A percentile compares a stretch with the other conserved stretches of the same genome.
Conservation (phyloP, 2,888 invertebrate genomes). For the Ormyrus pomaceus region DNA sequence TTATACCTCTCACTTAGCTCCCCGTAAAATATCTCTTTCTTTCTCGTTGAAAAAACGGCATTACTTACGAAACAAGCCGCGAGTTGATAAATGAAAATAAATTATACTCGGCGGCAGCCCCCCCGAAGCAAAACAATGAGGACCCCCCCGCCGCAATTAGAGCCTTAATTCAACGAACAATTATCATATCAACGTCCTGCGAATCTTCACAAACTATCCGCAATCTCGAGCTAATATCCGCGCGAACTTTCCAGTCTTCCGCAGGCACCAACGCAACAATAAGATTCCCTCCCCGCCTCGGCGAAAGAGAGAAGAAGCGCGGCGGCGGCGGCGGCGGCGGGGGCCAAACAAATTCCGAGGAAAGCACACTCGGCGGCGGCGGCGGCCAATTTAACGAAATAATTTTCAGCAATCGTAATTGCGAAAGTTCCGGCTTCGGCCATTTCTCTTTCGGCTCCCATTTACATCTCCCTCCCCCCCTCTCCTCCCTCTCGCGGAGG, state of each 20-base stretch:
- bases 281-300: not conserved
- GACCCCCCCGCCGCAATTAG: too few relatives aligned
- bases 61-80: too few relatives aligned
- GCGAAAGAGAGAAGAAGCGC: not conserved
- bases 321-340: not conserved
- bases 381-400: slow-evolving; percentile 41
- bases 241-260: slow-evolving; percentile 26
- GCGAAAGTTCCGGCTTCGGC: slow-evolving; percentile 35
- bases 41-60: too few relatives aligned
- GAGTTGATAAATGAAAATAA: too few relatives aligned
- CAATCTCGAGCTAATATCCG: not conserved
- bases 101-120: too few relatives aligned
- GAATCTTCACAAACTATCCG: too few relatives aligned
- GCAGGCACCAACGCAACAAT: not conserved
- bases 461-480: slow-evolving; percentile 36
- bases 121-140: too few relatives aligned
- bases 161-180: too few relatives aligned
- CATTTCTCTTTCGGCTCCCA: slow-evolving; percentile 12
- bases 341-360: not conserved
- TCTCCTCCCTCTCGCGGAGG: not conserved
- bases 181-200: too few relatives aligned
- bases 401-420: slow-evolving; percentile 50
- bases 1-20: too few relatives aligned
- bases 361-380: not conserved
- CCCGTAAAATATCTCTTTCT: too few relatives aligned